Base-by-base conservation (phyloP, 2,888 invertebrate genomes). In the Pristionchus arcanus region DNA sequence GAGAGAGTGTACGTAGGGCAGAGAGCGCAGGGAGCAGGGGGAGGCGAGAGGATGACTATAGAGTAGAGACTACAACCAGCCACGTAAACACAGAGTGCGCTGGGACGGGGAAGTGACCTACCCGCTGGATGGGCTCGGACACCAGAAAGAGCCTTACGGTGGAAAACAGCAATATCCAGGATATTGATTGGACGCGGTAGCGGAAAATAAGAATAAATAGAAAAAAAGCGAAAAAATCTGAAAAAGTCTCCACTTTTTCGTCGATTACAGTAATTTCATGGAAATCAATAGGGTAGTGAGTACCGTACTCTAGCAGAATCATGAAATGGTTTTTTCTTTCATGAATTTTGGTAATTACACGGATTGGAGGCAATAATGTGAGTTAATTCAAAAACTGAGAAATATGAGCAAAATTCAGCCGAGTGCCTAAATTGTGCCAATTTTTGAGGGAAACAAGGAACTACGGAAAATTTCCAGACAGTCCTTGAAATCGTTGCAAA, bases 21-120 rank as follows among this genome's bases (percentile, higher is more conserved):
- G 53, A 81, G 81, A 53, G 81, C 2, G 49, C 53, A 53, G 81
- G 16, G 81, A n/a, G 25, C 53, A 49, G 31, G 63, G 37, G 63
- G 28, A 66, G 85, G n/a, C 34, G 85, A 85, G 85, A 34, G 34
- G 66, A 66, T 63, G 85, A 85, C 81, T 81, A 81, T 81, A 81
- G 81, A 81, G 34, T 81, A 81, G 81, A 81, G 49, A 81, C 81
- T 81, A 81, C 81, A 81, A 49, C 11, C 16, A 2, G 34, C 81
- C 49, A 28, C 81, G 49, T 28, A 53, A 49, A 81, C 42, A 81
- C 49, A 81, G 25, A 74, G 81, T 42, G 49, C 49, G 21, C 49
- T 15, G n/a, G 28, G 11, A 34, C 31, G 53, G 49, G 37, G 49
- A 42, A 49, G 81, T 81, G 81, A 53, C 42, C 81, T 81, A 53